Base-by-base conservation (phyloP, 1,140 invertebrate species). In the Magallana ariakensis region DNA sequence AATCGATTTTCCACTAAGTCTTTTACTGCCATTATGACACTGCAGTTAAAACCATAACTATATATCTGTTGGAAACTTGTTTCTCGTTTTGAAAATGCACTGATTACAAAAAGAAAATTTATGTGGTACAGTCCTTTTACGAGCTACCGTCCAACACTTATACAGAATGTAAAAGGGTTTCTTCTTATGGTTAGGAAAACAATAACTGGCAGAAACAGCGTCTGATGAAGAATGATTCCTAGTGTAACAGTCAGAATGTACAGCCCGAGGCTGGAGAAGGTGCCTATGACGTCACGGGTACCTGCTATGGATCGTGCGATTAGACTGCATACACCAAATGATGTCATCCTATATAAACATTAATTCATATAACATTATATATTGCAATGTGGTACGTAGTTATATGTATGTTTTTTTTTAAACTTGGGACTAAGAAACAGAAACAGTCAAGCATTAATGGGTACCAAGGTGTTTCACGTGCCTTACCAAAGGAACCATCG, bases 91-190 rank as follows among this genome's bases (percentile, higher is more conserved):
- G n/a, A 8, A 80, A 26, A 13, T 60, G 19, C 10, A 55, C 8
- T 15, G 58, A n/a, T 91, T 13, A 62, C 8, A 7, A 8, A 62
- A 62, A 62, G 0, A 13, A 62, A 15, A 62, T n/a, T n/a, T n/a
- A n/a, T 62, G 58, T 7, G 0, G 16, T 16, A 62, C 6, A 16
- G 46, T 15, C 60, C 11, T 91, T 91, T 92, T 88, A 94, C 93
- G 91, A 91, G 93, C 98, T 98, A 92, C 93, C 98, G 97, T 84
- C 97, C 96, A 85, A 98, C 96, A 87, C 96, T 96, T 93, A 96
- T 96, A 94, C 98, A 97, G 95, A 98, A 98, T 92, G 96, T 96
- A 95, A 97, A 97, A 3, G 98, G 98, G 95, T 99, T 99, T 93
- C 97, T 97, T 88, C 97, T 95, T 56, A 98, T 96, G 90, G 98